Percentiles rank a stretch among this genome's conserved stretches.
These are phyloP conservation scores for Intellagama lesueurii DNA, from an alignment of 2,797 vertebrate genomes.

Conservation along the genomic window DNA sequence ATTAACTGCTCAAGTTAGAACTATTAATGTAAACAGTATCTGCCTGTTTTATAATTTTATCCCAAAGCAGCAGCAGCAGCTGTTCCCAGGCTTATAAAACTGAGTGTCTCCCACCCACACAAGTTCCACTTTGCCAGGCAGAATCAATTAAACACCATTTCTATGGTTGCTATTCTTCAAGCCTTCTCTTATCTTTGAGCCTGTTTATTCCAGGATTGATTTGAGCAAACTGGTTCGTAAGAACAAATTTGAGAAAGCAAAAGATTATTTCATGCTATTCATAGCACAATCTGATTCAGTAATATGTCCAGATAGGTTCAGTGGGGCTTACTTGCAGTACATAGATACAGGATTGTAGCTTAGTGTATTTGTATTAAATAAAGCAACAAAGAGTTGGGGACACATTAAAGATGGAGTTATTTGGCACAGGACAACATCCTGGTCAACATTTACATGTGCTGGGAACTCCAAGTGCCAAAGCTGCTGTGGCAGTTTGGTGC, in stretches of 20 bases:
- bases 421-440: too few relatives aligned
- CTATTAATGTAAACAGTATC: not conserved
- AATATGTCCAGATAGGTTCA: not conserved
- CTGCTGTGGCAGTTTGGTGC: too few relatives aligned
- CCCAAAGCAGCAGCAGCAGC: not conserved
- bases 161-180: not conserved
- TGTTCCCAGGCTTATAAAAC: not conserved
- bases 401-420: too few relatives aligned
- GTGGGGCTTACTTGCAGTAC: not conserved
- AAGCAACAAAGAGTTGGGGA: too few relatives aligned
- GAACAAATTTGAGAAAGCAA: not conserved
- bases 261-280: not conserved
- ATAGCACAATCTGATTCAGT: not conserved
- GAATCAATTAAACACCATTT: not conserved
- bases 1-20: not conserved
- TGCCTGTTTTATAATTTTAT: slow-evolving; percentile 4
- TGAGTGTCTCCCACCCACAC: not conserved
- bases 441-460: too few relatives aligned
- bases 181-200: not conserved
- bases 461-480: too few relatives aligned
- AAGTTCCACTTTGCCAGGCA: not conserved
- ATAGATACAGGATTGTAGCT: not conserved
- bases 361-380: not conserved
- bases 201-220: not conserved
- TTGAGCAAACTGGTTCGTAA: slow-evolving; percentile 15